Percentiles rank a stretch among this genome's conserved stretches.
Evolutionary conservation across 2,888 invertebrate genomes (phyloP).

Genomic region (Criorhina ranunculi): DNA sequence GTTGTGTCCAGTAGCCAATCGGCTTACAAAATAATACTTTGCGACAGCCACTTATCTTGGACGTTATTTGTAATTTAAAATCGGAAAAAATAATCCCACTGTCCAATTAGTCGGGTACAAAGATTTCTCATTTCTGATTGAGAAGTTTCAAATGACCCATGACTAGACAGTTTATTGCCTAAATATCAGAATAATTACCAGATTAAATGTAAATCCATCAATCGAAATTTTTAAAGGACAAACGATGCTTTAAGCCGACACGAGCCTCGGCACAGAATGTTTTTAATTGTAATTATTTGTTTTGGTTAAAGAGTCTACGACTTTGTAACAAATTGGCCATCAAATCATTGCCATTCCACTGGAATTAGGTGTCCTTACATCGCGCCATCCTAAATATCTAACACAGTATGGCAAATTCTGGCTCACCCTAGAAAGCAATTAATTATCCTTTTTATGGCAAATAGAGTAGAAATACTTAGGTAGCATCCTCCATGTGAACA

Average conservation of each 20-base stretch:
- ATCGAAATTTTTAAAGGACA: not conserved
- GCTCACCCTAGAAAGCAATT: not conserved
- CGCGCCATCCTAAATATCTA: not conserved
- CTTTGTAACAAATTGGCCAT: not conserved
- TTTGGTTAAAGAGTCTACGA: constrained; percentile 7
- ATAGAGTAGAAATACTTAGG: not conserved
- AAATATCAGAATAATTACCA: constrained; percentile 3
- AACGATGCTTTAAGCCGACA: not conserved
- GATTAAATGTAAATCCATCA: constrained; percentile 22
- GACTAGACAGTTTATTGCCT: constrained; percentile 45
- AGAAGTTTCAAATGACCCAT: constrained; percentile 1
- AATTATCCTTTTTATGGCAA: not conserved
- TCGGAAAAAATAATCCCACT: constrained; percentile 16
- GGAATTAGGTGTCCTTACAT: not conserved
- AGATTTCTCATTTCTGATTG: not conserved
- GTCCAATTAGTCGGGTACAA: constrained; percentile 28
- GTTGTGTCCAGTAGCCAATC: constrained; percentile 14
- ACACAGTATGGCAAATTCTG: not conserved
- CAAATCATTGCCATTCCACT: not conserved
- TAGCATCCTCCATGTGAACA: not conserved
- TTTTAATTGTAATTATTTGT: constrained; percentile 18
- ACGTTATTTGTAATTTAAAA: not conserved
- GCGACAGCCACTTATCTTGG: constrained; percentile 11
- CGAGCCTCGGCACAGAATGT: not conserved
- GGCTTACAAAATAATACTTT: constrained; percentile 52